Evolutionary conservation across 2,888 invertebrate species (phyloP).

Genomic region (Mystacides longicornis): DNA sequence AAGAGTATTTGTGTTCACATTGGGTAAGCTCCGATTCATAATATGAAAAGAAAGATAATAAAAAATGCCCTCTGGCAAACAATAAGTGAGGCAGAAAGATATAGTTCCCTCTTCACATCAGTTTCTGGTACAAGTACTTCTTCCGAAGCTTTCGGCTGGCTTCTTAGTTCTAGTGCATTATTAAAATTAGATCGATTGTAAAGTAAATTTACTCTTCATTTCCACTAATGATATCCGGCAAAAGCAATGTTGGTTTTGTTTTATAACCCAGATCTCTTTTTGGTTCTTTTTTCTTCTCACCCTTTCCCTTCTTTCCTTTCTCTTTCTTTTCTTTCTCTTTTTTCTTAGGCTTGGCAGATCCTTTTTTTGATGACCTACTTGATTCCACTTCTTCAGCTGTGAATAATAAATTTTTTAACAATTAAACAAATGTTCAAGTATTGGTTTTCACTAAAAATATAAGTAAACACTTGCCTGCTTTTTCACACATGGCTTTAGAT

Average conservation of each 20-base stretch:
- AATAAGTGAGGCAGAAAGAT: too few species aligned
- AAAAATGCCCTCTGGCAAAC: too few species aligned
- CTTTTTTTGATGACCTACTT: constrained; percentile 66
- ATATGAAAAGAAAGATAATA: too few species aligned
- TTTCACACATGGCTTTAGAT: constrained; percentile 73
- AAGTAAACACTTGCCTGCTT: constrained; percentile 51
- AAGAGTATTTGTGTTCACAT: too few species aligned
- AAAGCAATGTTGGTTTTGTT: constrained; percentile 62
- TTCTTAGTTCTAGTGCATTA: too few species aligned
- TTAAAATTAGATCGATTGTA: too few species aligned
- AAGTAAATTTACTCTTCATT: constrained; percentile 63
- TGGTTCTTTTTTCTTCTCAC: constrained; percentile 18
- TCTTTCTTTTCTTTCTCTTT: constrained; percentile 20
- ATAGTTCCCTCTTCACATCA: too few species aligned
- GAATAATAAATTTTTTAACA: neutral
- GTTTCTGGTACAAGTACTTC: too few species aligned
- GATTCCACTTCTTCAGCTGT: constrained; percentile 66
- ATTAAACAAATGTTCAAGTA: neutral
- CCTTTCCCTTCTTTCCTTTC: constrained; percentile 19
- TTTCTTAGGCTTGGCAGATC: constrained; percentile 71
- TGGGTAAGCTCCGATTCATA: too few species aligned
- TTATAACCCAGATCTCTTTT: constrained; percentile 57
- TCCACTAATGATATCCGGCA: constrained; percentile 62
- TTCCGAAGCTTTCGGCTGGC: too few species aligned
- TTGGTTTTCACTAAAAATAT: neutral